phyloP scores from a whole-genome alignment of 2,888 invertebrate genomes.

The Yponomeuta plumbellus region DNA sequence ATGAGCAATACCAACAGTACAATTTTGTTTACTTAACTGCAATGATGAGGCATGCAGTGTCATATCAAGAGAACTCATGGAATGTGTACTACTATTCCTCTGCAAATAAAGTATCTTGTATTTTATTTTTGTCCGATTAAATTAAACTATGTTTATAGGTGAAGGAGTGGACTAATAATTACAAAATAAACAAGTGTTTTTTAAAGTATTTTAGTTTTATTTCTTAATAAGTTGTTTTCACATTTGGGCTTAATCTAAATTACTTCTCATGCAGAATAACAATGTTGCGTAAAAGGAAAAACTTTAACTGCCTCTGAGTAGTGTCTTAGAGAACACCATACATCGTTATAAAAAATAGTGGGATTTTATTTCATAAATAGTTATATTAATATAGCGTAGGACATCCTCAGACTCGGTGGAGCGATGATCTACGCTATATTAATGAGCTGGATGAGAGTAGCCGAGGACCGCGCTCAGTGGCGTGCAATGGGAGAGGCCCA shows the following conservation, averaged over 20 bases:
- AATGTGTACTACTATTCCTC: background rate
- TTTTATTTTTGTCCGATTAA: constrained; percentile 50
- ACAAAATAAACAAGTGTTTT: constrained; percentile 38
- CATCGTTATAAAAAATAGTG: too few species aligned
- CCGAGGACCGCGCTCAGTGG: too few species aligned
- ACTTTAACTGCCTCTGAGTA: too few species aligned
- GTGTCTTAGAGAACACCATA: too few species aligned
- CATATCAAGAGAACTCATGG: constrained; percentile 39
- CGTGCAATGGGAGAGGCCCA: too few species aligned
- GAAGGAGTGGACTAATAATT: constrained; percentile 60
- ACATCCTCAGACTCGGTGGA: too few species aligned
- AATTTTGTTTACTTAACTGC: constrained; percentile 44
- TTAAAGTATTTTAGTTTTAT: constrained; percentile 23
- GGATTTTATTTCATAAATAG: too few species aligned
- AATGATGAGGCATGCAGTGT: constrained; percentile 42
- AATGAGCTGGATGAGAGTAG: too few species aligned
- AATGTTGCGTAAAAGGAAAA: too few species aligned
- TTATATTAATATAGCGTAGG: too few species aligned
- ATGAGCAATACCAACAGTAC: constrained; percentile 63
- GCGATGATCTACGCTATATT: too few species aligned
- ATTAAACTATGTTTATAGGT: constrained; percentile 50
- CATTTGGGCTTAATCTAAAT: background rate
- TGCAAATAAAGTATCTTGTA: background rate
- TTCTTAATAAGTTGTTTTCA: background rate
- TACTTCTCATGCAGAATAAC: too few species aligned